Evolutionary conservation across 1,140 invertebrate genomes (phyloP), one percentile per base, ranked within the genome.

Genomic region (Bombus ignitus): DNA sequence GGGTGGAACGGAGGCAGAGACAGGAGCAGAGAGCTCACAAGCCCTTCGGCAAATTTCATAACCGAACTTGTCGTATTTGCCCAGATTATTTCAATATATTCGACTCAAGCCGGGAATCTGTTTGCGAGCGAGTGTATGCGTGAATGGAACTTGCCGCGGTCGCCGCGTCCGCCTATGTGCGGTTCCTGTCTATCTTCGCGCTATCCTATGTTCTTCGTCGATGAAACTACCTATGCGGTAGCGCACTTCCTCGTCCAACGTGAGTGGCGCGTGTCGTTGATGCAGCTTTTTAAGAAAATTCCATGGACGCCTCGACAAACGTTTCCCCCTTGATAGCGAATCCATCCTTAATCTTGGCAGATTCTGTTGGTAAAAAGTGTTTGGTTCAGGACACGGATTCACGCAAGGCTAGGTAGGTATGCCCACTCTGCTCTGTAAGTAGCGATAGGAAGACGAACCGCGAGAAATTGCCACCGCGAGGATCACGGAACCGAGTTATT

Each of bases 11-110:
- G 83, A 87, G 84, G 75, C 77, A 83, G 87, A 87, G 84, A 86
- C 86, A 85, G 77, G 84, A 83, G 90, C 86, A 72, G 87, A 94
- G 92, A 93, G 93, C 93, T 94, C 94, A 92, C 94, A 95, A 95
- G 95, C 95, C 95, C 95, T 95, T 95, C 93, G 95, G 95, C 94
- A 95, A 95, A 95, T 95, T 95, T 95, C 95, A 95, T 95, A 95
- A 95, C 95, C 95, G 95, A 95, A 95, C 95, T 95, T 95, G 95
- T 95, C 95, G 94, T 95, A 95, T 95, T 95, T 95, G 94, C 95
- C 92, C 94, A 95, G 95, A 95, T 95, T 95, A 95, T 95, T 95
- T 95, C 95, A 95, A 95, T 95, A 95, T 95, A 95, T 95, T 95
- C 95, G 95, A 95, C 95, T 95, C 94, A 95, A 95, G 93, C 94